These are phyloP conservation scores for Coluber constrictor DNA, from an alignment of 2,797 vertebrate species.

Conservation along the genomic window DNA sequence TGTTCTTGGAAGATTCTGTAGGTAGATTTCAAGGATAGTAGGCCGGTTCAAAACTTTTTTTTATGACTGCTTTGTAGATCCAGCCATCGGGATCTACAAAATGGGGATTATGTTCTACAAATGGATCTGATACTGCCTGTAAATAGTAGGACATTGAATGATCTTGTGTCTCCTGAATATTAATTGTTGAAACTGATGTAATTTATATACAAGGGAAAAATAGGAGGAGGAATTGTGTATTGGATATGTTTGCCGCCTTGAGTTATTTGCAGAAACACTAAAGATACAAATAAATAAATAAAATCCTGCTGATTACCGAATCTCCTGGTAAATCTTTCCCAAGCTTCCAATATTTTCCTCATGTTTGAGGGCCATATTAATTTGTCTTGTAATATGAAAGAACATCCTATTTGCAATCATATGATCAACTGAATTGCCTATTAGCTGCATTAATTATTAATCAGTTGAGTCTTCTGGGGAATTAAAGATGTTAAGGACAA, in stretches of 20 bases:
- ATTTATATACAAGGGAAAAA: not conserved
- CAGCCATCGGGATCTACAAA: constrained; percentile 40
- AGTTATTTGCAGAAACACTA: not conserved
- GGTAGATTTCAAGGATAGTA: not conserved
- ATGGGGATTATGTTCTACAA: not conserved
- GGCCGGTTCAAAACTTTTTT: not conserved
- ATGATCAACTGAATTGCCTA: not conserved
- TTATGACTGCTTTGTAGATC: not conserved
- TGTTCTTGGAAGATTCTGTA: not conserved
- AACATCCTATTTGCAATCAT: not conserved
- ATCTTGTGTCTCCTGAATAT: not conserved
- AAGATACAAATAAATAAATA: not conserved
- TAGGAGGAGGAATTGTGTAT: no score
- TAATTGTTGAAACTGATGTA: not conserved
- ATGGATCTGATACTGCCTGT: not conserved
- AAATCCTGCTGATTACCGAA: not conserved
- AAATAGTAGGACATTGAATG: not conserved
- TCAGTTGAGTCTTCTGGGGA: not conserved
- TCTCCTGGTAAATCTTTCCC: not conserved
- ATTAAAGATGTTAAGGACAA: not conserved
- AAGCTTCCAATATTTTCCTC: not conserved
- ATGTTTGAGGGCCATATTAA: not conserved
- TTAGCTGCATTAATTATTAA: not conserved
- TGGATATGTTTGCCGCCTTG: no score
- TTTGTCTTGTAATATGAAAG: not conserved